Conservation (phyloP, 53 echinoderm and acorn worm species). For the Holothuria scabra region DNA sequence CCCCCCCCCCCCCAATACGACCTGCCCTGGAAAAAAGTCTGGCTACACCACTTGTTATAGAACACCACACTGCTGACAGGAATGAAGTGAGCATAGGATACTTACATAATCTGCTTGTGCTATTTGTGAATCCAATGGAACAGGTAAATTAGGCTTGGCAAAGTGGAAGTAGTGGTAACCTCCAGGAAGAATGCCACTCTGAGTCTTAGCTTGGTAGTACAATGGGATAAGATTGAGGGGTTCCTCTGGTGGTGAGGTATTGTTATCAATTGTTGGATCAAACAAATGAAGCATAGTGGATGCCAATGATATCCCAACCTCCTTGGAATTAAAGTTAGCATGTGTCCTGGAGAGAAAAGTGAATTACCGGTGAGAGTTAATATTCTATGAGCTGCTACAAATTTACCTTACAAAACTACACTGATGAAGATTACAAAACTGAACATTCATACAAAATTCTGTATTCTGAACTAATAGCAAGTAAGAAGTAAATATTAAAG, state of each 20-base stretch:
- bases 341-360: conserved; percentile 71
- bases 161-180: conserved; percentile 87
- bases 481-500: no score
- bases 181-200: conserved; percentile 84
- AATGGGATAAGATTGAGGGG: conserved; percentile 79
- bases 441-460: no score
- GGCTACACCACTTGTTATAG: no score
- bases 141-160: conserved; percentile 80
- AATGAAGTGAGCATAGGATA: not conserved
- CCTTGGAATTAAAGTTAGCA: conserved; percentile 93
- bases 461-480: no score
- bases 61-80: no score
- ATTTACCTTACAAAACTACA: no score
- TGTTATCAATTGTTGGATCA: conserved; percentile 95
- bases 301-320: conserved; percentile 84
- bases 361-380: no score
- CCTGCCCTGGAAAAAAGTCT: no score
- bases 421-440: no score
- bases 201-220: conserved; percentile 80
- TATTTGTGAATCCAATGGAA: conserved; percentile 80
- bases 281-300: conserved; percentile 92
- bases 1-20: no score
- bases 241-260: conserved; percentile 78
- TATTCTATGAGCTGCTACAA: no score
- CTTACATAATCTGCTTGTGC: conserved; percentile 96